Evolutionary conservation across 2,888 invertebrate species (phyloP), one percentile per base, ranked within the genome.

Genomic region (Caenorhabditis angaria): DNA sequence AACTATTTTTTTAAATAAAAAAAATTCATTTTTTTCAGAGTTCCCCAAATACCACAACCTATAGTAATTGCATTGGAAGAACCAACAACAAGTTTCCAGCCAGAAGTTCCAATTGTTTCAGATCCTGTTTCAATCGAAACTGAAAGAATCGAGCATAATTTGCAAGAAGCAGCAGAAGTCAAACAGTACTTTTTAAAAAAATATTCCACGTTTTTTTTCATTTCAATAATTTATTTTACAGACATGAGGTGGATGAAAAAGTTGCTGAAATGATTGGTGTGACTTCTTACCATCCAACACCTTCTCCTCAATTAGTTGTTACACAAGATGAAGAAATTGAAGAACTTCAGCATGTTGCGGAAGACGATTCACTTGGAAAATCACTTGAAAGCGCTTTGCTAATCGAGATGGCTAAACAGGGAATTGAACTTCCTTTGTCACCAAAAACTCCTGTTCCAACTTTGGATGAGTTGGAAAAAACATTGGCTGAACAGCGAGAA

Each of bases 261-360:
- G 22, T 76, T 1, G 76, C 78, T 2, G 76, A 77, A 29, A 79
- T 77, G 77, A 72, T 75, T 29, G 79, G 77, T 0, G 77, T 75
- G 0, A 69, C 71, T 18, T 60, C 60, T 0, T 71, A 62, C 60
- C 61, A 67, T 48, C 32, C 50, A 6, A 35, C 25, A 22, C 55
- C 65, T 25, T 56, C 61, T 18, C 35, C 65, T 0, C 24, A 56
- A 29, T 51, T 56, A 5, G 63, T 51, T 27, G 61, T 65, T 8
- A 48, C 51, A 25, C 29, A 62, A 28, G 50, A 22, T 0, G n/a
- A 18, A 20, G 22, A 51, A 0, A 48, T 50, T 24, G 54, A 51
- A n/a, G 32, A 8, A 0, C 12, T 20, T 2, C 58, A 35, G 12
- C 3, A 25, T 14, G n/a, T 14, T 2, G 24, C 18, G n/a, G 50